Evolutionary conservation across 1,140 invertebrate species (phyloP).

Genomic region (Rhyzopertha dominica): DNA sequence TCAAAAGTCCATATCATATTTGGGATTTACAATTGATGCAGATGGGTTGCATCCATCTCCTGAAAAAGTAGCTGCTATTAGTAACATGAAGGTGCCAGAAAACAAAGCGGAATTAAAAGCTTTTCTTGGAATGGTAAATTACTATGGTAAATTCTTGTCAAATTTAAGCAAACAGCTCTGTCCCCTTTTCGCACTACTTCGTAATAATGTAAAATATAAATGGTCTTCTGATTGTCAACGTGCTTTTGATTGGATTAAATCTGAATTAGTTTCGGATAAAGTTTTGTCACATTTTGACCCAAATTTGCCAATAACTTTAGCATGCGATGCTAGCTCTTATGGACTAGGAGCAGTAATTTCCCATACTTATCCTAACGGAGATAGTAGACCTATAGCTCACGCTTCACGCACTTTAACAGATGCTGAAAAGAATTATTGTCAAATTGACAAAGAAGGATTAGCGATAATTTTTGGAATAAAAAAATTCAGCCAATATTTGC

Average conservation of each 20-base stretch:
- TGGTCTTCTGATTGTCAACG: constrained; percentile 27
- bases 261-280: constrained; percentile 29
- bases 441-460: constrained; percentile 53
- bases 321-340: constrained; percentile 26
- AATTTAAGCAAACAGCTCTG: constrained; percentile 29
- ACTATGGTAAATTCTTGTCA: constrained; percentile 36
- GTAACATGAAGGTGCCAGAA: constrained; percentile 22
- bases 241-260: constrained; percentile 31
- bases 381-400: constrained; percentile 45
- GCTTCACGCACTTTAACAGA: constrained; percentile 45
- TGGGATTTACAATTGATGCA: constrained; percentile 38
- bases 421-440: constrained; percentile 48
- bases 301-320: constrained; percentile 24
- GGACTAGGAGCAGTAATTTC: constrained; percentile 31
- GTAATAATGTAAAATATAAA: constrained; percentile 41
- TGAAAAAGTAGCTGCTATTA: constrained; percentile 41
- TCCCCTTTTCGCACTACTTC: constrained; percentile 34
- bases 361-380: constrained; percentile 31
- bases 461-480: constrained; percentile 50
- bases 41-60: constrained; percentile 32
- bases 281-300: constrained; percentile 30
- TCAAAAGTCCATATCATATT: constrained; percentile 23
- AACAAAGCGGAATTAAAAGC: constrained; percentile 33
- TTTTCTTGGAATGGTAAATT: constrained; percentile 41
- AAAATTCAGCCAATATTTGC: constrained; percentile 52